Conservation (phyloP, 2,113 vertebrate genomes). For the Terrapene triunguis region DNA sequence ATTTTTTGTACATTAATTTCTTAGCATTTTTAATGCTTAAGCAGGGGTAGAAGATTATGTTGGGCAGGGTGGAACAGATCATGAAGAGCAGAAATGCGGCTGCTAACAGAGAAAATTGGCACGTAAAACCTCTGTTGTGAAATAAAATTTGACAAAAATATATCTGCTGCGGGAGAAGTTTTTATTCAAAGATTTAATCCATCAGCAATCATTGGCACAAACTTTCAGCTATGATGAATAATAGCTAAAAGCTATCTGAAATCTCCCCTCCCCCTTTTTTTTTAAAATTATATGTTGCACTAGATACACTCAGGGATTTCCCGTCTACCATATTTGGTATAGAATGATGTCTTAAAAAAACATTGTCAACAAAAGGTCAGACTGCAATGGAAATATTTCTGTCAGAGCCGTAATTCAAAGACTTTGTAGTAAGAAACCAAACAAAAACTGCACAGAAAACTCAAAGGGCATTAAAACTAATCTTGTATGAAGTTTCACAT, state of each 20-base stretch:
- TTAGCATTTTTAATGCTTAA: background rate
- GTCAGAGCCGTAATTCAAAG: conserved; percentile 16
- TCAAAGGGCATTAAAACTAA: background rate
- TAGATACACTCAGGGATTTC: background rate
- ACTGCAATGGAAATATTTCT: conserved; percentile 9
- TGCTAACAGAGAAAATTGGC: background rate
- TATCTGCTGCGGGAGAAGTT: background rate
- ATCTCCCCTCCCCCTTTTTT: background rate
- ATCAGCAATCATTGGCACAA: background rate
- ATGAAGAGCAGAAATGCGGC: background rate
- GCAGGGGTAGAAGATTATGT: background rate
- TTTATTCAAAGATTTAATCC: background rate
- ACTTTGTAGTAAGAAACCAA: background rate
- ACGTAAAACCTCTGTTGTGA: background rate
- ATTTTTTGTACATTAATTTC: background rate
- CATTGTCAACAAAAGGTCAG: conserved; percentile 1
- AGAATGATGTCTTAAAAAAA: background rate
- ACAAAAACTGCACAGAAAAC: background rate
- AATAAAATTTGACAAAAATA: background rate
- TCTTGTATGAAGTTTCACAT: background rate
- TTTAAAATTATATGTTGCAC: background rate
- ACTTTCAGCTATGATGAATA: background rate
- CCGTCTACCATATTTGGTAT: background rate
- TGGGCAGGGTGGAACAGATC: background rate
- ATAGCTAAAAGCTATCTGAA: background rate